Percentiles rank a stretch among this genome's conserved stretches.
These are phyloP conservation scores for Cyphomyrus plagiostoma DNA, from an alignment of 2,113 vertebrate species.

Conservation along the genomic window DNA sequence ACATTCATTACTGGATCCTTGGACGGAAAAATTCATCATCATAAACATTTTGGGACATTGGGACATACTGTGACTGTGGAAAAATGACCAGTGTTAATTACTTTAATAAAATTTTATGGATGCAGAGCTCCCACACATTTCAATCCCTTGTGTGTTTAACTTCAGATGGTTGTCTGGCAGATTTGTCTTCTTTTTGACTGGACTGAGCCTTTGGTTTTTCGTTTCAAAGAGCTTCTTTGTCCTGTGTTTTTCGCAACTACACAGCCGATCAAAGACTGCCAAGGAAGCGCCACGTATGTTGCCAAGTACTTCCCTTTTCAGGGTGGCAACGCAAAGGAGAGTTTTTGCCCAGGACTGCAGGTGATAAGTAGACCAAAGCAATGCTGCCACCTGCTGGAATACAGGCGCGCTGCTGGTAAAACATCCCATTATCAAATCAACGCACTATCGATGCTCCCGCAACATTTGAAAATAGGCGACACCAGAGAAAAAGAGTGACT, in stretches of 20 bases:
- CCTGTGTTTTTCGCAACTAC: background rate
- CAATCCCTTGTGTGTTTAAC: background rate
- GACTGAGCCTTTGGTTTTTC: background rate
- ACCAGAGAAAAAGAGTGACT: background rate
- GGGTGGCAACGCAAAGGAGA: background rate
- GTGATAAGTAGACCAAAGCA: background rate
- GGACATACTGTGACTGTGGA: background rate
- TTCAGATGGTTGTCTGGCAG: background rate
- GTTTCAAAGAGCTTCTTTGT: background rate
- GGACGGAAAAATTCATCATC: background rate
- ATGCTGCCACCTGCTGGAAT: slow-evolving; percentile 5
- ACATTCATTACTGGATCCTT: background rate
- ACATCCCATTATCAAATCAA: background rate
- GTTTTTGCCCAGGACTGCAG: background rate
- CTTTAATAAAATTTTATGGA: background rate
- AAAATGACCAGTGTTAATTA: background rate
- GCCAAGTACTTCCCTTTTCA: background rate
- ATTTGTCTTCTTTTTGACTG: background rate
- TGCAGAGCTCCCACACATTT: background rate
- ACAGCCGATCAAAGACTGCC: background rate
- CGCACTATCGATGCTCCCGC: no score
- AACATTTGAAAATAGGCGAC: background rate
- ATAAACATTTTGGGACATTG: background rate
- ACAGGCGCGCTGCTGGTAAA: background rate
- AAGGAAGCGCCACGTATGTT: background rate